Percentiles rank a stretch among this genome's conserved stretches.
These are phyloP conservation scores for Boleophthalmus pectinirostris DNA, from an alignment of 2,113 vertebrate genomes.

Conservation along the genomic window DNA sequence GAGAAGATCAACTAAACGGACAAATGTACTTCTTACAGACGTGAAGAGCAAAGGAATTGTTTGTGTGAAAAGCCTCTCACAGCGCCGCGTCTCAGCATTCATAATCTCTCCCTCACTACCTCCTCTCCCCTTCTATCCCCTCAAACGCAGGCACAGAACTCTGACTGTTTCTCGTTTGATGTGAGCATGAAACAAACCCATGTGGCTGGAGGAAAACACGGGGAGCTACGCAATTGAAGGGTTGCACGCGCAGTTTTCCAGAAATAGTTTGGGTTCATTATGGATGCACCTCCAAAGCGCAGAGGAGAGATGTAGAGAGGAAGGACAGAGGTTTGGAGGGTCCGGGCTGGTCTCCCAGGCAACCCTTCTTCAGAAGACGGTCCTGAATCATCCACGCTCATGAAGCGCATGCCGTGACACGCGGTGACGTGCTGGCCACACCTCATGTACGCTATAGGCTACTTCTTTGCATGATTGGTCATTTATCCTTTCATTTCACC, in stretches of 20 bases:
- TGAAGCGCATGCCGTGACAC: slow-evolving; percentile 27
- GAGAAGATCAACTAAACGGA: slow-evolving; percentile 41
- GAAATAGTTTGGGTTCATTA: slow-evolving; percentile 63
- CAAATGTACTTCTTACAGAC: slow-evolving; percentile 31
- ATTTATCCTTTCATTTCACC: no score
- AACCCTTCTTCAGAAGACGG: slow-evolving; percentile 66
- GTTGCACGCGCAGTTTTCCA: slow-evolving; percentile 33
- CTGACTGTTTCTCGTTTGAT: slow-evolving; percentile 31
- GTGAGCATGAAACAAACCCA: slow-evolving; percentile 32
- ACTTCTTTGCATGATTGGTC: slow-evolving; percentile 59
- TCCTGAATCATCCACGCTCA: slow-evolving; percentile 48
- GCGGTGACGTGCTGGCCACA: slow-evolving; percentile 46
- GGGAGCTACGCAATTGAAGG: slow-evolving; percentile 29
- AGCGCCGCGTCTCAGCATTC: slow-evolving; percentile 33
- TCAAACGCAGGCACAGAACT: slow-evolving; percentile 15
- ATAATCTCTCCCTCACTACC: slow-evolving; percentile 33
- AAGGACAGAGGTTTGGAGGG: slow-evolving; percentile 47
- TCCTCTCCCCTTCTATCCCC: slow-evolving; percentile 28
- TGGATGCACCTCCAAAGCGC: slow-evolving; percentile 60
- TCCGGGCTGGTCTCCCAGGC: slow-evolving; percentile 71
- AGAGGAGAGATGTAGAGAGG: not conserved
- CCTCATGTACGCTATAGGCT: slow-evolving; percentile 38
- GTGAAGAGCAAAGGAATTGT: slow-evolving; percentile 40
- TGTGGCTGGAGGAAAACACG: slow-evolving; percentile 41
- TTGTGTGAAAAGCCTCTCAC: slow-evolving; percentile 33